Percentiles rank a stretch among this genome's conserved stretches.
Evolutionary conservation across 2,113 vertebrate species (phyloP).

Genomic region (Syngnathoides biaculeatus): DNA sequence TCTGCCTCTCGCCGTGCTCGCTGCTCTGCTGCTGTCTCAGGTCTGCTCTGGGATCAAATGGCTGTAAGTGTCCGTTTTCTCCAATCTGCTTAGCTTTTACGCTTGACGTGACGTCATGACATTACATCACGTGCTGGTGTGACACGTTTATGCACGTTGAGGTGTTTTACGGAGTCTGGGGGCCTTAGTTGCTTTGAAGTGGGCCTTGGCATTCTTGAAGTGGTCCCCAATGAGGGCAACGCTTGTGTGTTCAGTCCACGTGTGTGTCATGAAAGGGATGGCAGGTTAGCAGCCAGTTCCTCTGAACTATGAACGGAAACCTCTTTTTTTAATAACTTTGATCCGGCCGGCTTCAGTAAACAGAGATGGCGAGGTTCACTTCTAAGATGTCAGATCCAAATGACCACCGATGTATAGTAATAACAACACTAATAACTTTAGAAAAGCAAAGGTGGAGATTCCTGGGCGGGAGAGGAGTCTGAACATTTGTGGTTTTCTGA

Average conservation of each 20-base stretch:
- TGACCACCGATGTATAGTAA: neutral
- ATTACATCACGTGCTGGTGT: neutral
- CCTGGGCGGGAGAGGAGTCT: neutral
- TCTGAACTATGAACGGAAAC: conserved; percentile 12
- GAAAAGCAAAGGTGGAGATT: conserved; percentile 10
- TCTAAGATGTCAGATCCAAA: neutral
- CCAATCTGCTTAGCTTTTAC: neutral
- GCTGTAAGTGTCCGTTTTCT: conserved; percentile 83
- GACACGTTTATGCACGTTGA: neutral
- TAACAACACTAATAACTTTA: conserved; percentile 4
- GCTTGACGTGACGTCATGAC: conserved; percentile 8
- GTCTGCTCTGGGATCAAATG: conserved; percentile 92
- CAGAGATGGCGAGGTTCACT: neutral
- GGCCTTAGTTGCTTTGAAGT: conserved; percentile 34
- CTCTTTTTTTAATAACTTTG: conserved; percentile 19
- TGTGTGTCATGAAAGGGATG: conserved; percentile 26
- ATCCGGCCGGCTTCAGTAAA: conserved; percentile 1
- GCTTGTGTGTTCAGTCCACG: conserved; percentile 14
- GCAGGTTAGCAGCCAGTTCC: conserved; percentile 18
- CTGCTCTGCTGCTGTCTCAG: conserved; percentile 82
- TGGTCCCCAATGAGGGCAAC: conserved; percentile 20
- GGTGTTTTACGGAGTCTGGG: conserved; percentile 14
- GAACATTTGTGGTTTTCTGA: neutral
- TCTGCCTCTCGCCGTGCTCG: conserved; percentile 78
- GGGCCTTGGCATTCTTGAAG: conserved; percentile 30